Percentiles rank a stretch among this genome's conserved stretches.
Conservation (phyloP, 2,888 invertebrate genomes). For the Agrochola lychnidis region DNA sequence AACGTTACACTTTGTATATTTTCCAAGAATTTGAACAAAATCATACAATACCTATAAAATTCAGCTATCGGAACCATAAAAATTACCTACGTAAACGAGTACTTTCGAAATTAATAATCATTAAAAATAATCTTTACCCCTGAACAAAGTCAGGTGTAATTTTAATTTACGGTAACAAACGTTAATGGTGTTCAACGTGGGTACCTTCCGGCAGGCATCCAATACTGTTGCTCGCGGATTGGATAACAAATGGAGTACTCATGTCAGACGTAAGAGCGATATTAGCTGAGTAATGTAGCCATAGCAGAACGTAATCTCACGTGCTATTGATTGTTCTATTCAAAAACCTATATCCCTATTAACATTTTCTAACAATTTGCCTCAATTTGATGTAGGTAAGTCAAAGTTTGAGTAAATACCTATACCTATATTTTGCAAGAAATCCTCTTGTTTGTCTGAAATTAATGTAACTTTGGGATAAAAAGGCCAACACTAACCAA, state of each 20-base stretch:
- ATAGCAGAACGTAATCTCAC: neutral
- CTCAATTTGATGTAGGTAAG: no score
- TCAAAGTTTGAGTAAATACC: neutral
- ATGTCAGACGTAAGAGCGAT: neutral
- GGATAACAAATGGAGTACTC: constrained; percentile 24
- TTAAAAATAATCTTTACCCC: neutral
- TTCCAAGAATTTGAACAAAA: no score
- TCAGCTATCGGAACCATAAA: neutral
- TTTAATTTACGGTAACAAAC: constrained; percentile 29
- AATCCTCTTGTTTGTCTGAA: neutral
- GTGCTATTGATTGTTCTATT: neutral
- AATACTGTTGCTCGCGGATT: neutral
- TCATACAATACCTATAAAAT: no score
- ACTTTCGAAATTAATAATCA: neutral
- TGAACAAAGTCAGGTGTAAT: constrained; percentile 8
- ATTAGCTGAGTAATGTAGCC: neutral
- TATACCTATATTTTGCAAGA: neutral
- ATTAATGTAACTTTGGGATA: neutral
- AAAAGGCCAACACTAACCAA: no score
- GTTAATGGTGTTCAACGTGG: constrained; percentile 19
- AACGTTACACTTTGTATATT: no score
- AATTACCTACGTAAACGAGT: neutral
- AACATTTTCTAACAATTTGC: no score
- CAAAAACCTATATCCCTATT: no score
- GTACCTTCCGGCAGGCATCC: neutral